Percentiles rank a stretch among this genome's conserved stretches.
Evolutionary conservation across 1,140 invertebrate genomes (phyloP).

Genomic region (Heliconius congener): DNA sequence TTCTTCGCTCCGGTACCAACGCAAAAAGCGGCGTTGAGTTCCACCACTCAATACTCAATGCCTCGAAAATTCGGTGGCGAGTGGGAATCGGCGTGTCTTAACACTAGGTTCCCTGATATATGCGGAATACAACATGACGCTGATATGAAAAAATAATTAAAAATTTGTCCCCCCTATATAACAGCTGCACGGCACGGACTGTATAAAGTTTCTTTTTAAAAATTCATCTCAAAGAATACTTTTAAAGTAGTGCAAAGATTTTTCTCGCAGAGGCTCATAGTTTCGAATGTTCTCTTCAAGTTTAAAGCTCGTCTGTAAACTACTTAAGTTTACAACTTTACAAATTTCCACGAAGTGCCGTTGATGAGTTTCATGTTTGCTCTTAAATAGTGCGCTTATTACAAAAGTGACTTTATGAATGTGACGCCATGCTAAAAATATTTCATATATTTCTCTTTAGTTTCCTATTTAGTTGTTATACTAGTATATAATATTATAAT

Average conservation of each 20-base stretch:
- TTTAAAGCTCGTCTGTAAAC: slow-evolving; percentile 5
- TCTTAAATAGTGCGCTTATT: slow-evolving; percentile 8
- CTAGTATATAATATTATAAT: not conserved
- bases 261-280: slow-evolving; percentile 12
- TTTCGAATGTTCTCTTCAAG: slow-evolving; percentile 10
- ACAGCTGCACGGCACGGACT: not conserved
- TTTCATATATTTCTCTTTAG: not conserved
- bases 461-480: not conserved
- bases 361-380: slow-evolving; percentile 12
- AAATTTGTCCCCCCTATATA: not conserved
- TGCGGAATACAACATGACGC: too few relatives aligned
- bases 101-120: too few relatives aligned
- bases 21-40: too few relatives aligned
- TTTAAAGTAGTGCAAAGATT: slow-evolving; percentile 10
- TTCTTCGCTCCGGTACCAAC: too few relatives aligned
- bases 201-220: not conserved
- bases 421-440: not conserved
- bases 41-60: too few relatives aligned
- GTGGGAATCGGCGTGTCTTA: too few relatives aligned
- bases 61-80: too few relatives aligned
- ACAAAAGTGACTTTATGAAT: slow-evolving; percentile 2
- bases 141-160: not conserved
- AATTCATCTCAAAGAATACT: slow-evolving; percentile 8
- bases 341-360: slow-evolving; percentile 11
- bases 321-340: slow-evolving; percentile 14